Evolutionary conservation across 92 coral and sea anemone genomes (phyloP).

Genomic region (Porites divaricata): DNA sequence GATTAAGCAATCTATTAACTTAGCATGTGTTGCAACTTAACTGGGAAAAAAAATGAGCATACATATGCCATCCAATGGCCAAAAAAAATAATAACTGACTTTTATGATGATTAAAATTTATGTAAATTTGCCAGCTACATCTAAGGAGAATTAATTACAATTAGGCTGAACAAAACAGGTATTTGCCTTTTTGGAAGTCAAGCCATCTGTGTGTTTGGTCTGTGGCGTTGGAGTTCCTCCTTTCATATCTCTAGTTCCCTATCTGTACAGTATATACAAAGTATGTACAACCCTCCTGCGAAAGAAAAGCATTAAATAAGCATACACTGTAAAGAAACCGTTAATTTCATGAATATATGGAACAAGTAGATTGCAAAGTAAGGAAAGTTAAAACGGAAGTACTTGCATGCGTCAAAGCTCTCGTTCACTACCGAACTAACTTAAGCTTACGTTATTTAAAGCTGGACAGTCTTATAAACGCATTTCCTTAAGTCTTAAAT

Average conservation of each 20-base stretch:
- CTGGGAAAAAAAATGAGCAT: background rate
- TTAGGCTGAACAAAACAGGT: background rate
- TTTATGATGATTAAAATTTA: background rate
- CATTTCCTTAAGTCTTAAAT: background rate
- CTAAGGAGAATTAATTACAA: background rate
- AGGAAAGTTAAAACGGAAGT: constrained; percentile 30
- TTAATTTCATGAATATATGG: background rate
- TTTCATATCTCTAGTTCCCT: constrained; percentile 73
- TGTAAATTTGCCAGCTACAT: background rate
- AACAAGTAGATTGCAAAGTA: background rate
- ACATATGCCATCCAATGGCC: background rate
- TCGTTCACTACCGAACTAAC: background rate
- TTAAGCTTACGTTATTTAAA: background rate
- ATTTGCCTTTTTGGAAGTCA: constrained; percentile 69
- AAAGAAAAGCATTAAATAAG: background rate
- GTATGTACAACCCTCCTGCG: constrained; percentile 97
- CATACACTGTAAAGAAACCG: background rate
- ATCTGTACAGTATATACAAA: constrained; percentile 90
- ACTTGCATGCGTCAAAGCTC: constrained; percentile 23
- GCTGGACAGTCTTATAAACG: background rate
- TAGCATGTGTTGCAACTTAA: background rate
- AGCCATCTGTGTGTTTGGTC: constrained; percentile 66
- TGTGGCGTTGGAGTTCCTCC: constrained; percentile 80
- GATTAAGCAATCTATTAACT: background rate
- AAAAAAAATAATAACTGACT: background rate